Evolutionary conservation across 2,113 vertebrate genomes (phyloP).

Genomic region (Melanotaenia duboulayi): DNA sequence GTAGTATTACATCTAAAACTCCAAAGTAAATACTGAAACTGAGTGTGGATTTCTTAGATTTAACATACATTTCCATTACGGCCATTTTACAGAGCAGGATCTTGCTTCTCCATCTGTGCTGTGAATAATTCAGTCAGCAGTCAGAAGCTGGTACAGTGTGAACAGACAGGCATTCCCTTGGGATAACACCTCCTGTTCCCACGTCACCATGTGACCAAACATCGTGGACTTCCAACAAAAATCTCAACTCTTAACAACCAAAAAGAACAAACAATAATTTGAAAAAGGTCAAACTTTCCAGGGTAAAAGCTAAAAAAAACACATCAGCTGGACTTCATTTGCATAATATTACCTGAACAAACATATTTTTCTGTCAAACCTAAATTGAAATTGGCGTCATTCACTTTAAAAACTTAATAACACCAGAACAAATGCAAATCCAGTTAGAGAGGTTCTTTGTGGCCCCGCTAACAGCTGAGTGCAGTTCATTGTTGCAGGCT

Average conservation of each 20-base stretch:
- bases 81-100: conserved; percentile 41
- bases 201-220: conserved; percentile 31
- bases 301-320: not conserved
- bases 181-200: conserved; percentile 40
- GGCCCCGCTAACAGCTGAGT: too few species aligned
- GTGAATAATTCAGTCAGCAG: conserved; percentile 66
- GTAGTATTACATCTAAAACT: not conserved
- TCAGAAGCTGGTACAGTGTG: conserved; percentile 27
- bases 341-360: too few species aligned
- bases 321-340: not conserved
- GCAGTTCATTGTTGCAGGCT: too few species aligned
- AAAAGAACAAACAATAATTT: not conserved
- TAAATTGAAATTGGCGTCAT: too few species aligned
- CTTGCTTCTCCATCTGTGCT: conserved; percentile 57
- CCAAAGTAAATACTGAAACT: conserved; percentile 29
- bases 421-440: too few species aligned
- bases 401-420: too few species aligned
- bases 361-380: too few species aligned
- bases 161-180: conserved; percentile 49
- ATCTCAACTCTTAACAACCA: conserved; percentile 3
- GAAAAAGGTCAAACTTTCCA: not conserved
- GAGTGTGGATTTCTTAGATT: conserved; percentile 13
- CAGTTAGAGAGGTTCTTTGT: too few species aligned
- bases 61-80: conserved; percentile 8
- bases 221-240: conserved; percentile 6